Conservation (phyloP, 2,888 invertebrate genomes). For the Hypena proboscidalis region DNA sequence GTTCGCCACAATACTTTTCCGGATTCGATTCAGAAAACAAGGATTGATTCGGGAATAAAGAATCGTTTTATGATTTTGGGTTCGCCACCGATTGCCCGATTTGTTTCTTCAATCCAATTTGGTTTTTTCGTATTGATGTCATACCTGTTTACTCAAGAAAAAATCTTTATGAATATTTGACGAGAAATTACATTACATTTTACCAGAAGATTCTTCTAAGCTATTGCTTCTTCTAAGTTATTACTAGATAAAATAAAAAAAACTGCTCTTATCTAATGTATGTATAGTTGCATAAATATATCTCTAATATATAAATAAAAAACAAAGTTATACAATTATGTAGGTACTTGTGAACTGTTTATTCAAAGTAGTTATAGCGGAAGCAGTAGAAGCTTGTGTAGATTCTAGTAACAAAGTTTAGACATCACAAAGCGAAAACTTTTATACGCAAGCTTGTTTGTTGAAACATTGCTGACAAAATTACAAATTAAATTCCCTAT, state of each 20-base stretch:
- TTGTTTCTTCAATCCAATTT: slow-evolving; percentile 41
- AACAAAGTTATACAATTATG: not conserved
- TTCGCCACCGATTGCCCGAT: slow-evolving; percentile 31
- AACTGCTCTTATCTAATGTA: no score
- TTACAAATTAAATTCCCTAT: slow-evolving; percentile 30
- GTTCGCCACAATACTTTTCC: slow-evolving; percentile 52
- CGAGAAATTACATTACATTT: slow-evolving; percentile 2
- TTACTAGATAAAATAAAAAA: no score
- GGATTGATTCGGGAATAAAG: slow-evolving; percentile 49
- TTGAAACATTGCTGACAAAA: slow-evolving; percentile 24
- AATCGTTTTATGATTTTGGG: slow-evolving; percentile 58
- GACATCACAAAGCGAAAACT: slow-evolving; percentile 23
- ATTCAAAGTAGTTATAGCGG: slow-evolving; percentile 16
- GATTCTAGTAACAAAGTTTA: slow-evolving; percentile 28
- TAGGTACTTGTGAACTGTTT: no score
- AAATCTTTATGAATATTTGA: slow-evolving; percentile 3
- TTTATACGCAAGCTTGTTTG: slow-evolving; percentile 23
- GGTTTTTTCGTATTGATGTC: slow-evolving; percentile 27
- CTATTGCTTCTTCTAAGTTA: no score
- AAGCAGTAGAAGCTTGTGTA: slow-evolving; percentile 16
- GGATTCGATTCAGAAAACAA: slow-evolving; percentile 60
- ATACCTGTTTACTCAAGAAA: slow-evolving; percentile 9
- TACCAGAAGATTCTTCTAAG: no score
- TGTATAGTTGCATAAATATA: no score
- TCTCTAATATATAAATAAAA: no score